Evolutionary conservation across 2,113 vertebrate species (phyloP).

Genomic region (Entosphenus tridentatus): DNA sequence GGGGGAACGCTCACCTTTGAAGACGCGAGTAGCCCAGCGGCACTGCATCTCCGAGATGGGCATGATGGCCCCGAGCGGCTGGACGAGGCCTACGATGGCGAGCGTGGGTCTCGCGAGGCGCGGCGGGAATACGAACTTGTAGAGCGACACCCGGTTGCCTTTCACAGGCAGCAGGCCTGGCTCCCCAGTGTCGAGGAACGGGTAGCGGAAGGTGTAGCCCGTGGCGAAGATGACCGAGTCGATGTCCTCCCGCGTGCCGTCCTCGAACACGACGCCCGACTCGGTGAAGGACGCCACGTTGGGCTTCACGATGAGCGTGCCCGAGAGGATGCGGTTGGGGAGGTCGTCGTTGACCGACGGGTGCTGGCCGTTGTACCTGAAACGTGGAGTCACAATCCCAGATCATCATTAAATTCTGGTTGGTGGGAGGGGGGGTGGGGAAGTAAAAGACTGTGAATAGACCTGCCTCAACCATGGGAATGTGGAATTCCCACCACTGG

Average conservation of each 20-base stretch:
- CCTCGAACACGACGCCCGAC: constrained; percentile 39
- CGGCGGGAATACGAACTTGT: constrained; percentile 40
- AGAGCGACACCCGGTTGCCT: constrained; percentile 28
- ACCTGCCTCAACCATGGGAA: no score
- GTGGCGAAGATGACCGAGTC: constrained; percentile 57
- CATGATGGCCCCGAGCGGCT: constrained; percentile 40
- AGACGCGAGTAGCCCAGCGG: constrained; percentile 47
- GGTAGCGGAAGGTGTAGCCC: constrained; percentile 38
- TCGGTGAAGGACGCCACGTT: constrained; percentile 34
- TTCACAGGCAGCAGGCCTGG: constrained; percentile 21
- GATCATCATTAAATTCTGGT: no score
- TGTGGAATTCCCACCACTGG: no score
- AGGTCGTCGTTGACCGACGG: constrained; percentile 42
- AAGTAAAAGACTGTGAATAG: no score
- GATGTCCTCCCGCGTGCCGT: constrained; percentile 40
- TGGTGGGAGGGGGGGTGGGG: no score
- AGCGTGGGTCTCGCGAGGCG: constrained; percentile 38
- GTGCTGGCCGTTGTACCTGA: constrained; percentile 16
- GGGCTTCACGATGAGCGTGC: constrained; percentile 34
- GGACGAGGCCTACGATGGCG: constrained; percentile 43
- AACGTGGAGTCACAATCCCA: no score
- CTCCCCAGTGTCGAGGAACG: constrained; percentile 28
- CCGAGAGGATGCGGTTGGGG: constrained; percentile 43
- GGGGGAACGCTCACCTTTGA: constrained; percentile 31
- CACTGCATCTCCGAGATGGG: constrained; percentile 51